Evolutionary conservation across 2,113 vertebrate genomes (phyloP).

Genomic region (Perccottus glenii): DNA sequence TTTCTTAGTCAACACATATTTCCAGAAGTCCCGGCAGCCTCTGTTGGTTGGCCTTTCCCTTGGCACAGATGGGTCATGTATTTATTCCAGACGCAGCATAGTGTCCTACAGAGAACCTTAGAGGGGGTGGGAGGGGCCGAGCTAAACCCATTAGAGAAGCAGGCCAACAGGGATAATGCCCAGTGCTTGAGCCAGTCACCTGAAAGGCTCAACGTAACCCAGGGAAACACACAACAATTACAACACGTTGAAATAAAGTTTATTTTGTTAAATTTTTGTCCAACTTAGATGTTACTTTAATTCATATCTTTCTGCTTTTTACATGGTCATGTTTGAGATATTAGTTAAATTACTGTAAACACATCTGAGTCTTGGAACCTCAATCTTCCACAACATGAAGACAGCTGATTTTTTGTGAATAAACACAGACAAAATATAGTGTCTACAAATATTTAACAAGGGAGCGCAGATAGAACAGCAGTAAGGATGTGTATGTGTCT

Average conservation of each 20-base stretch:
- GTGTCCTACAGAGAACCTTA: conserved; percentile 24
- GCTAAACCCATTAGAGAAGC: conserved; percentile 77
- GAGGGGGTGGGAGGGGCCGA: conserved; percentile 29
- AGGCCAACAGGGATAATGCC: conserved; percentile 72
- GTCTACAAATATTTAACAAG: too few species aligned
- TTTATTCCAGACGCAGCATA: conserved; percentile 12
- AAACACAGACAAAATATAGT: conserved; percentile 4
- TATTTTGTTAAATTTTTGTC: not conserved
- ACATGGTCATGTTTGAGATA: not conserved
- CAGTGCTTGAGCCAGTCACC: conserved; percentile 55
- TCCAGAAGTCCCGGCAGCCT: conserved; percentile 5
- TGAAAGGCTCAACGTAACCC: conserved; percentile 38
- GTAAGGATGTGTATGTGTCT: too few species aligned
- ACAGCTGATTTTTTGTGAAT: not conserved
- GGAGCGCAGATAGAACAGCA: too few species aligned
- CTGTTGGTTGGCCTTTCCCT: not conserved
- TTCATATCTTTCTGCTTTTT: not conserved
- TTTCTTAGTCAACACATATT: not conserved
- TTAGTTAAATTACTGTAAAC: not conserved
- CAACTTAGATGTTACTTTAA: not conserved
- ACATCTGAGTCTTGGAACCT: not conserved
- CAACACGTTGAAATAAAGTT: not conserved
- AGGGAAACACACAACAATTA: not conserved
- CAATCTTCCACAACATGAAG: conserved; percentile 6
- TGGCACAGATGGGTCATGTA: conserved; percentile 10